Evolutionary conservation across 2,113 vertebrate species (phyloP).

Genomic region (Amphiprion ocellaris): DNA sequence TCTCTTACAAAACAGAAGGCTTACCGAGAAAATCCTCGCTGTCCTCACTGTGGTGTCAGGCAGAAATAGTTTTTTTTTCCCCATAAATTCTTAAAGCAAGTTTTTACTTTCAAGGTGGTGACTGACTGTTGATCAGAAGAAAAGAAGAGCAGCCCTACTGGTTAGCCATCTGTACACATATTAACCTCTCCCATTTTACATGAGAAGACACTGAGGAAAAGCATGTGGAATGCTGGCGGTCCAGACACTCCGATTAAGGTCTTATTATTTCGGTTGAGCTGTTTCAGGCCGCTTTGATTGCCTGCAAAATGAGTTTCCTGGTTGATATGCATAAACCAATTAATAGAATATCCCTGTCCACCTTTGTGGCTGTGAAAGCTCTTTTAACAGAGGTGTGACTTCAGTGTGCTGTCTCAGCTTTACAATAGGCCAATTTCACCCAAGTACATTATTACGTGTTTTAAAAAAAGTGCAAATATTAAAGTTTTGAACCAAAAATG

Average conservation of each 20-base stretch:
- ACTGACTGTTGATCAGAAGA: conserved; percentile 24
- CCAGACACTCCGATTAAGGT: conserved; percentile 5
- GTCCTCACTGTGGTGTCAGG: conserved; percentile 7
- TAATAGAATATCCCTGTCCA: conserved; percentile 30
- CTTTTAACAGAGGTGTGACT: conserved; percentile 6
- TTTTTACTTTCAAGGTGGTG: conserved; percentile 13
- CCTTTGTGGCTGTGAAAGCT: conserved; percentile 12
- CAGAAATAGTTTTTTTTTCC: conserved; percentile 8
- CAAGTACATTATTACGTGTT: neutral
- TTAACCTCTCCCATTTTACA: conserved; percentile 34
- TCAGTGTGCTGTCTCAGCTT: neutral
- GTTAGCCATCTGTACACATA: conserved; percentile 11
- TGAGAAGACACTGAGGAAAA: conserved; percentile 15
- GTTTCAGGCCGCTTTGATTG: conserved; percentile 44
- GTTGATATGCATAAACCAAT: conserved; percentile 53
- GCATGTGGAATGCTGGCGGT: conserved; percentile 6
- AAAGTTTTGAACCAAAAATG: neutral
- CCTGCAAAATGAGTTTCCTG: conserved; percentile 18
- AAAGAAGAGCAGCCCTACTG: neutral
- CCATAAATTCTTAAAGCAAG: conserved; percentile 38
- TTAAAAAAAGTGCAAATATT: neutral
- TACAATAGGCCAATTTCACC: neutral
- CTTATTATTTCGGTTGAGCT: conserved; percentile 41
- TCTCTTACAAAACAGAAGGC: conserved; percentile 24
- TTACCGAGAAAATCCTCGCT: conserved; percentile 26